Evolutionary conservation across 2,888 invertebrate genomes (phyloP), one percentile per base, ranked within the genome.

Genomic region (Nemoura dubitans): DNA sequence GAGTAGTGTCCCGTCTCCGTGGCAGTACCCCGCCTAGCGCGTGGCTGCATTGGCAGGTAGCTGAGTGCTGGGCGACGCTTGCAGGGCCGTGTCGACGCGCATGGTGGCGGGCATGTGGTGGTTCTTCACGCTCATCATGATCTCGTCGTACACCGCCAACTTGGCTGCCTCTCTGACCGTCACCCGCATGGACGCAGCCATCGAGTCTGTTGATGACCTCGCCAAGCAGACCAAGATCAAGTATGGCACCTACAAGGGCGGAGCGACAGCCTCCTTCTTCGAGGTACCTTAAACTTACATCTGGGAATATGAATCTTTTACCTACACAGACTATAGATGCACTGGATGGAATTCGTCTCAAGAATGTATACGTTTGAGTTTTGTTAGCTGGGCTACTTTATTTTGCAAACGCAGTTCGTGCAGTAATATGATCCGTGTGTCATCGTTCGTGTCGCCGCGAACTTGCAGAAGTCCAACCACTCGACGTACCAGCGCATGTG

Each of bases 151-250:
- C 91, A 98, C 98, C 0, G 98, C 98, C 80, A 98, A 98, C 91
- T 93, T 98, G 89, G 98, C 98, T 14, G 98, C 98, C 29, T 98
- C 98, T 90, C 93, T 98, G 5, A 98, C 98, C 0, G 97, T 96
- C 90, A 97, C 97, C 76, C 94, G 97, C 59, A 96, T 97, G 95
- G 97, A 96, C 87, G 95, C 96, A 77, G 96, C 97, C 0, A 98
- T 99, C 87, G 96, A 96, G 90, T 96, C 95, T 90, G 98, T 97
- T 0, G 98, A 98, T 90, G 98, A 98, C 92, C 93, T 99, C 87
- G 97, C 98, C 0, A 95, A 95, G 90, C 99, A 99, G 92, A 97
- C 95, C n/a, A 97, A 97, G 92, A 98, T 99, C 89, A 98, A 98
- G 92, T 99, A 98, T 91, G 99, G 99, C 3, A 96, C 96, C n/a